phyloP scores from a whole-genome alignment of 1,140 invertebrate genomes.

The Hirudo medicinalis region DNA sequence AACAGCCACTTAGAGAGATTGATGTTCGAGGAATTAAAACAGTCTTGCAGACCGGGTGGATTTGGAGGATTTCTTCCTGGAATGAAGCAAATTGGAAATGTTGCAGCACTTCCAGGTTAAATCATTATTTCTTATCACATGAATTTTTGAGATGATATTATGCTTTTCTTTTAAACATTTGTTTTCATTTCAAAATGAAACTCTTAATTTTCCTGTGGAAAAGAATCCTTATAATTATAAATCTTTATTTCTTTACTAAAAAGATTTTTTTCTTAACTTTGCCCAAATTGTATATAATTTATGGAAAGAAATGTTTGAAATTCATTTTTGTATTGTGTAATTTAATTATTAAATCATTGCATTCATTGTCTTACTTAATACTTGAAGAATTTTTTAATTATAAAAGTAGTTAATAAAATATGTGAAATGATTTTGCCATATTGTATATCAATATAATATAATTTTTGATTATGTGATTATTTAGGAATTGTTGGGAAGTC shows the following conservation, averaged over 20 bases:
- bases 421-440: not conserved
- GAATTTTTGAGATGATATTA: not conserved
- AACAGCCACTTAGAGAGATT: slow-evolving; percentile 80
- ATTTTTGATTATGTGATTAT: slow-evolving; percentile 15
- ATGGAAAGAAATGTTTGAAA: no score
- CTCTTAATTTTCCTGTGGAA: no score
- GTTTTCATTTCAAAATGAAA: no score
- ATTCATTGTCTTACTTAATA: no score
- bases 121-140: slow-evolving; percentile 38
- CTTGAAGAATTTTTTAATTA: no score
- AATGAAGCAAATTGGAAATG: slow-evolving; percentile 98
- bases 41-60: slow-evolving; percentile 67
- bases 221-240: no score
- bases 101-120: slow-evolving; percentile 79
- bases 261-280: not conserved
- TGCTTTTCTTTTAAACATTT: no score
- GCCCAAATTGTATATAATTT: no score
- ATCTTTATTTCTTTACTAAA: not conserved
- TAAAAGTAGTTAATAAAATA: no score
- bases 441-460: slow-evolving; percentile 46
- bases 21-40: slow-evolving; percentile 92
- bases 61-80: slow-evolving; percentile 93
- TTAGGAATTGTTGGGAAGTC: slow-evolving; percentile 40
- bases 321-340: no score
- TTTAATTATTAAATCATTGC: no score